phyloP scores from a whole-genome alignment of 2,888 invertebrate genomes.

The Anodontia alba region DNA sequence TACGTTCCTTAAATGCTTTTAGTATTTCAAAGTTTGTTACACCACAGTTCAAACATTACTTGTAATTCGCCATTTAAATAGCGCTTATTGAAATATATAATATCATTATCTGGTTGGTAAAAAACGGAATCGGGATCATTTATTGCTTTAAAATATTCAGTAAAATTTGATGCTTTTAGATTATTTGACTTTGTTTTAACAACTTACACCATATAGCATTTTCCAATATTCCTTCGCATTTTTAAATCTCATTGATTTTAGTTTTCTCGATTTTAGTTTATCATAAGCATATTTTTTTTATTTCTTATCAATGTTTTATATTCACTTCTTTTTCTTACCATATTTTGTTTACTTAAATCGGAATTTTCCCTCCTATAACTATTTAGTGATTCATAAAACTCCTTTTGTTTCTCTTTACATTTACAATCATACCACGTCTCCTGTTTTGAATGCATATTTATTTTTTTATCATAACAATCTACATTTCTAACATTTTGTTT shows the following conservation, averaged over 20 bases:
- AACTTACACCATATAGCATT: background rate
- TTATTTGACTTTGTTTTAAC: background rate
- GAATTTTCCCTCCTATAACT: background rate
- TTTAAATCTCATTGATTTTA: slow-evolving; percentile 9
- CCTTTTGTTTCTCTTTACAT: background rate
- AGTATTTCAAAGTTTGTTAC: background rate
- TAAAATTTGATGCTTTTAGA: background rate
- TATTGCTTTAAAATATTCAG: background rate
- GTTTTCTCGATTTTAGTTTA: slow-evolving; percentile 9
- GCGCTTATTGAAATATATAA: background rate
- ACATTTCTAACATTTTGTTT: background rate
- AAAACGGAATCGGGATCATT: background rate
- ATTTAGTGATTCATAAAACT: slow-evolving; percentile 18
- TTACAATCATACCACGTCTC: slow-evolving; percentile 25
- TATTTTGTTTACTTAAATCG: background rate
- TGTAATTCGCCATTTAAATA: background rate
- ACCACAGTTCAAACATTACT: background rate
- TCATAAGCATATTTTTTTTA: slow-evolving; percentile 5
- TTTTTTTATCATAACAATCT: background rate
- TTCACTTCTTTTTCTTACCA: slow-evolving; percentile 5
- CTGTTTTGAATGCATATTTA: background rate
- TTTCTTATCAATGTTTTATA: slow-evolving; percentile 10
- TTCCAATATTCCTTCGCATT: slow-evolving; percentile 33
- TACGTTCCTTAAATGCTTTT: background rate
- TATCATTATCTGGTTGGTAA: background rate